Evolutionary conservation across 2,113 vertebrate genomes (phyloP), one percentile per base, ranked within the genome.

Genomic region (Anthoscopus minutus): DNA sequence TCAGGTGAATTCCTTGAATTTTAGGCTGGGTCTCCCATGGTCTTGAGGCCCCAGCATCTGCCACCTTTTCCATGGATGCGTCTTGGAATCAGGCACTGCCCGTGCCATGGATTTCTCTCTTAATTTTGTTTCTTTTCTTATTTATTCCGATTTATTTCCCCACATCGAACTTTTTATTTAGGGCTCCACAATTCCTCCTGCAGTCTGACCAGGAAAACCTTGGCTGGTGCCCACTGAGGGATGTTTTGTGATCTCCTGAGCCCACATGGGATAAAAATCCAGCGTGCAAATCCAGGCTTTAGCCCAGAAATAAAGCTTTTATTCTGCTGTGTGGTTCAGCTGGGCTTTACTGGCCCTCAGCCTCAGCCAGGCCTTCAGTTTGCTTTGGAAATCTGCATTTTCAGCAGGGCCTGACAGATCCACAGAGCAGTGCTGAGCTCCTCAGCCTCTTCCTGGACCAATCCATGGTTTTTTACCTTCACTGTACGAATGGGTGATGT

Each of bases 401-500:
- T 20, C 66, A 33, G 54, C 15, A 0, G 11, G 47, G 25, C 33
- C 69, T 6, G 2, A 2, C 16, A 13, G 44, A 10, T 37, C 65
- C 24, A 1, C 1, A 17, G 37, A 28, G 40, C 69, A 23, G 10
- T 38, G 22, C 12, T 4, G 47, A 65, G 54, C 30, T 71, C 38
- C 13, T 10, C 1, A 11, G 60, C 50, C 61, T 45, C 47, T 5
- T 27, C 18, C 57, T 2, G 6, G 0, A 31, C 23, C 22, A 1
- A 2, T 12, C 64, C 8, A 0, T 2, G 5, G 11, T n/a, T 40
- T 56, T 70, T 67, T 35, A 6, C 51, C 18, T 0, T 13, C 0
- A 0, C n/a, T 4, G 6, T 27, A 3, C 3, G 0, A 57, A 31
- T 1, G n/a, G 78, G 21, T 15, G 12, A 6, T 17, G 13, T 1